Evolutionary conservation across 2,888 invertebrate genomes (phyloP), one percentile per base, ranked within the genome.

Genomic region (Atethmia centrago): DNA sequence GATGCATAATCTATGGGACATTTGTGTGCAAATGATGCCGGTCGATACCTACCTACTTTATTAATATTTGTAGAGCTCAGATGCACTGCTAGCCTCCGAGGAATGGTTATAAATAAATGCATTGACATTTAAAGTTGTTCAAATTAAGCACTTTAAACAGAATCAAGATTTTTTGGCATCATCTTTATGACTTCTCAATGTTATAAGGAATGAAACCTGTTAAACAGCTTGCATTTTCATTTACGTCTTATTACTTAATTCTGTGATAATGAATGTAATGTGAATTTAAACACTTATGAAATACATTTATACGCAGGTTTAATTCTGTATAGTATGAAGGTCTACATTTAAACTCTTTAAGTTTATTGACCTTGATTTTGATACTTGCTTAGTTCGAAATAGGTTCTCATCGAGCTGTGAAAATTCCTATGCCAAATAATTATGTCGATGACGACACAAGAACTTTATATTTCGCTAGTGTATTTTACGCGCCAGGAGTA

Each of bases 201-300:
- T 42, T 66, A 64, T 58, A 49, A 31, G 55, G 25, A 53, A 62
- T 40, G 9, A 56, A 83, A 80, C 80, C 55, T 8, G 83, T 79
- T 63, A 8, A 31, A 45, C 28, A 40, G 53, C 47, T 68, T 77
- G 9, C 31, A 53, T 21, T 59, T 65, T 79, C 28, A 45, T 76
- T 59, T 63, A 66, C 53, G 53, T 73, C 21, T 71, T 68, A 82
- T 82, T 36, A 58, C 56, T 72, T 68, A 21, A 65, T 82, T 58
- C 31, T 42, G 36, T 56, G 19, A 49, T 36, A 16, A 58, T 59
- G 16, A 56, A 67, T 77, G 28, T 58, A 49, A 68, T 65, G 45
- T 9, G 12, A 36, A 55, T 66, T 65, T 36, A 55, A 64, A 64
- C 5, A 19, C 21, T 63, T 58, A 12, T 40, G 19, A 45, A 70